Evolutionary conservation across 2,888 invertebrate genomes (phyloP), one percentile per base, ranked within the genome.

Genomic region (Lepidochrysops patricia): DNA sequence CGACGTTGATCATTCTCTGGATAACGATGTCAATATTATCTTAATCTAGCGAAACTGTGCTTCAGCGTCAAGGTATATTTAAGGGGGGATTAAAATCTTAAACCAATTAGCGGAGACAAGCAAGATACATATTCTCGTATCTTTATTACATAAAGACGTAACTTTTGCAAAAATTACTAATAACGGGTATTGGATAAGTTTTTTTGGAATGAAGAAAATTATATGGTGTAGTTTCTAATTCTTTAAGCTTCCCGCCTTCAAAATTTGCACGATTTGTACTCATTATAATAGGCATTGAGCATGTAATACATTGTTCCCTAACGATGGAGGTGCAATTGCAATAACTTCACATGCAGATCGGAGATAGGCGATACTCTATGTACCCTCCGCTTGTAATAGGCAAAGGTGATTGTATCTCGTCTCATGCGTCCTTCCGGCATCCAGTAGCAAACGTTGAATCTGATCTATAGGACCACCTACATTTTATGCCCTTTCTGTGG

Each of bases 331-430:
- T 43, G 23, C 19, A 43, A 43, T 43, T 43, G 43, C 43, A 43
- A 43, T 43, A 43, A 43, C 19, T 43, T 43, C 12, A 19, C 43
- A 43, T 43, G 19, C 43, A 43, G 43, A 43, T 43, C 23, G 43
- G 23, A 43, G 43, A 43, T 43, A 43, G 43, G 52, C 52, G 43
- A 19, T 19, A 4, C 52, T 13, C 13, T 43, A 43, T 52, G 27
- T 29, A 15, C 26, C 52, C 27, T 52, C 26, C 43, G 23, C 52
- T 13, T 13, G 26, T 27, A 52, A 52, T 52, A 27, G 26, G 52
- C 52, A 27, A 13, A 52, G 52, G 52, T 13, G 52, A 27, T 52
- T 9, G n/a, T 13, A 52, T 52, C 52, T 29, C 15, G 52, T 52
- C 26, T 5, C 27, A 26, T 27, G 52, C 7, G 7, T 52, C 50